These are phyloP conservation scores for Lycia hirtaria DNA, from an alignment of 2,888 invertebrate genomes.

Conservation along the genomic window DNA sequence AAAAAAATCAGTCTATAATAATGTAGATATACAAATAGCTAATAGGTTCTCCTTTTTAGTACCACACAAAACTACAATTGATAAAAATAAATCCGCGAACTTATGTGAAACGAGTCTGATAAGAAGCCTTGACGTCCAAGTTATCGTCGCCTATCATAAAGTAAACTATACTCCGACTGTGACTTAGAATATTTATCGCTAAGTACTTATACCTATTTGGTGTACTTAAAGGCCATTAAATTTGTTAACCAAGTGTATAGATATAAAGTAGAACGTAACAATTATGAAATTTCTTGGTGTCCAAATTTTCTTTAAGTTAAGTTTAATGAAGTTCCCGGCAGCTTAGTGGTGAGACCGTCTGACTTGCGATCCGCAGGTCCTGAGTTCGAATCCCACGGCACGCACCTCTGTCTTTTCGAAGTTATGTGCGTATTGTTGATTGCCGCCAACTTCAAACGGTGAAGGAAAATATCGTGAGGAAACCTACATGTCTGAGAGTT, in stretches of 20 bases:
- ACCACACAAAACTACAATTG: conserved; percentile 32
- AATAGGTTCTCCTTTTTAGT: conserved; percentile 20
- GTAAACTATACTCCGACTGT: conserved; percentile 67
- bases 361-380: too few species aligned
- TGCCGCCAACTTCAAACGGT: too few species aligned
- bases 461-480: too few species aligned
- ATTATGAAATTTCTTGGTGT: too few species aligned
- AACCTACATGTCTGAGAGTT: too few species aligned
- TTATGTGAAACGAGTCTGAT: conserved; percentile 37
- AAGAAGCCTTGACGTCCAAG: conserved; percentile 43
- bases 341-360: too few species aligned
- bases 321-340: too few species aligned
- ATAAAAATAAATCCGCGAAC: conserved; percentile 58
- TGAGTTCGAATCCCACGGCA: too few species aligned
- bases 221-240: not conserved
- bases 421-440: too few species aligned
- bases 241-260: not conserved
- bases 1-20: too few species aligned
- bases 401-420: too few species aligned
- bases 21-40: not conserved
- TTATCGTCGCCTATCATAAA: conserved; percentile 70
- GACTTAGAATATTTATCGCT: conserved; percentile 66
- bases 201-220: conserved; percentile 9
- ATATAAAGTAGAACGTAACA: not conserved
- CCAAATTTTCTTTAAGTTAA: too few species aligned